A percentile compares a stretch with the other conserved stretches of the same genome.
Evolutionary conservation across 2,113 vertebrate species (phyloP).

Genomic region (Delphinapterus leucas): DNA sequence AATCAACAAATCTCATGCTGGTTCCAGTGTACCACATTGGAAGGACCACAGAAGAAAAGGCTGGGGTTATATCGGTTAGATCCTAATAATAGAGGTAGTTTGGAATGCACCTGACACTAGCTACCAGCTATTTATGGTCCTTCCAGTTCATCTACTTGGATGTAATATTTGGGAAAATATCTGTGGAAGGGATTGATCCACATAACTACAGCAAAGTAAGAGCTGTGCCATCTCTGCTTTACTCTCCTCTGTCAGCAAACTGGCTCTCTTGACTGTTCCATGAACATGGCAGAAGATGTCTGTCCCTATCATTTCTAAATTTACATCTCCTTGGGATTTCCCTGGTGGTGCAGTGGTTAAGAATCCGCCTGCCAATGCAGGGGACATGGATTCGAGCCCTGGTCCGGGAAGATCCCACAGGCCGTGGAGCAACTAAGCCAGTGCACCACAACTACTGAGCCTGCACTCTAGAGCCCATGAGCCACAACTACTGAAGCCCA

Average conservation of each 20-base stretch:
- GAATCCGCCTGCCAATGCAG: too few relatives aligned
- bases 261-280: not conserved
- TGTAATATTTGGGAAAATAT: slow-evolving; percentile 25
- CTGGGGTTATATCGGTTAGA: not conserved
- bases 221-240: not conserved
- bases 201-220: not conserved
- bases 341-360: too few relatives aligned
- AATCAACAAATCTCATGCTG: not conserved
- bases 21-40: not conserved
- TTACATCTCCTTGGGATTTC: not conserved
- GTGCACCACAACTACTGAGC: too few relatives aligned
- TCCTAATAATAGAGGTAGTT: not conserved
- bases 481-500: too few relatives aligned
- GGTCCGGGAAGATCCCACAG: too few relatives aligned
- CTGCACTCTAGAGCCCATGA: too few relatives aligned
- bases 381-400: too few relatives aligned
- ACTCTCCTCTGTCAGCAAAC: not conserved
- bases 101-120: not conserved
- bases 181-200: not conserved
- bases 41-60: not conserved
- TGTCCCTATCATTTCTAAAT: not conserved
- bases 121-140: not conserved
- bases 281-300: not conserved
- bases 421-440: too few relatives aligned
- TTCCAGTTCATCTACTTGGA: slow-evolving; percentile 9